Evolutionary conservation across 2,113 vertebrate species (phyloP), one percentile per base, ranked within the genome.

Genomic region (Trematomus loennbergii): DNA sequence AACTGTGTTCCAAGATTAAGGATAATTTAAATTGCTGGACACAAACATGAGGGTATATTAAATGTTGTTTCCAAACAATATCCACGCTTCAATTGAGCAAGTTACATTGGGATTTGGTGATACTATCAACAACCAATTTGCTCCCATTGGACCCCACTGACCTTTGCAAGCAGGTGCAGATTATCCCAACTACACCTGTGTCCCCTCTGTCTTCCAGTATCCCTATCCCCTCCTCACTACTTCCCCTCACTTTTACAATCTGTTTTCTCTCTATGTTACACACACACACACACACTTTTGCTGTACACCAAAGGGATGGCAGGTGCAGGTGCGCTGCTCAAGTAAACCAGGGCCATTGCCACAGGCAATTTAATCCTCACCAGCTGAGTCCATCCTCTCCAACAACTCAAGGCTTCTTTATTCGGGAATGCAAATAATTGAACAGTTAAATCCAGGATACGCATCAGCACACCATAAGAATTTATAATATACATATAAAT

Each of bases 161-260:
- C 58, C 61, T 46, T 36, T 68, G 64, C 46, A 58, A 74, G 65
- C 83, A 90, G 78, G 91, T 88, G 77, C 70, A 86, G 22, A 60
- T 82, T 61, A 79, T 75, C 66, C 75, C 22, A 22, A 46, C 46
- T 67, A 84, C 90, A 91, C 87, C 88, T 92, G 84, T 71, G 72
- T 53, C 82, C 54, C 81, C 49, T 53, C 43, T 40, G 40, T 45
- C 66, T 54, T 43, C 62, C 17, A 54, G 15, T 49, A 25, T 20
- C 65, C 29, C 45, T 29, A 46, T 66, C 29, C 29, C 74, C 61
- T 33, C 40, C 53, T 20, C 67, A 10, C 9, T 61, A 64, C 57
- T 55, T 33, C 48, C 22, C 15, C 11, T 43, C 25, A n/a, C 74
- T 69, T 63, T 78, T 63, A 15, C 29, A 22, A 33, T 68, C 33